A percentile compares a stretch with the other conserved stretches of the same genome.
These are phyloP conservation scores for Platorchestia sp. DNA, from an alignment of 1,140 invertebrate species.

Conservation along the genomic window DNA sequence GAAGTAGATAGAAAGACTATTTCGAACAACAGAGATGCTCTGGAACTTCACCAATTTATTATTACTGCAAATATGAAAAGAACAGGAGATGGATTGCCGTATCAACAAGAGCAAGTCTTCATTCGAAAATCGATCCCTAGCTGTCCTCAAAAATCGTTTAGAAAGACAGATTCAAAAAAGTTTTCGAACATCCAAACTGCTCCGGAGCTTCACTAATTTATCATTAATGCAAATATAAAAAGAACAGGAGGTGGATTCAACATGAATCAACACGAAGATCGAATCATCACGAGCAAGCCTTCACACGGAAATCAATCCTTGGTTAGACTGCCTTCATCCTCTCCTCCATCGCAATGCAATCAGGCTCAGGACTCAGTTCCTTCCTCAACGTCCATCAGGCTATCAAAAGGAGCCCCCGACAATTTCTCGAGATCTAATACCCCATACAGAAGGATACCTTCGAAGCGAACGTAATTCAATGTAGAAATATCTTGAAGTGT, in stretches of 20 bases:
- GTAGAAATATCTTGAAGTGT: neutral
- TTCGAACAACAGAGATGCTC: neutral
- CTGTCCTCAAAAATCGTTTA: neutral
- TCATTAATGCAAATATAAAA: neutral
- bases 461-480: neutral
- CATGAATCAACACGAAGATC: no score
- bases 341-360: neutral
- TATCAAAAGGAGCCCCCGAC: neutral
- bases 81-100: neutral
- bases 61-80: neutral
- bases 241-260: neutral
- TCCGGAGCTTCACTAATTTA: neutral
- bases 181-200: neutral
- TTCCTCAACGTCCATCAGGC: neutral
- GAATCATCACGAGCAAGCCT: neutral
- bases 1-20: neutral
- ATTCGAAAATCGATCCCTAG: neutral
- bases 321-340: neutral
- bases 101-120: neutral
- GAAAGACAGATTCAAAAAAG: neutral
- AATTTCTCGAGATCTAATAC: conserved; percentile 1
- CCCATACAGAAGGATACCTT: neutral
- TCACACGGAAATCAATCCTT: neutral
- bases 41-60: neutral
- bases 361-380: neutral